Percentiles rank a stretch among this genome's conserved stretches.
These are phyloP conservation scores for Nylanderia fulva DNA, from an alignment of 1,140 invertebrate species.

Conservation along the genomic window DNA sequence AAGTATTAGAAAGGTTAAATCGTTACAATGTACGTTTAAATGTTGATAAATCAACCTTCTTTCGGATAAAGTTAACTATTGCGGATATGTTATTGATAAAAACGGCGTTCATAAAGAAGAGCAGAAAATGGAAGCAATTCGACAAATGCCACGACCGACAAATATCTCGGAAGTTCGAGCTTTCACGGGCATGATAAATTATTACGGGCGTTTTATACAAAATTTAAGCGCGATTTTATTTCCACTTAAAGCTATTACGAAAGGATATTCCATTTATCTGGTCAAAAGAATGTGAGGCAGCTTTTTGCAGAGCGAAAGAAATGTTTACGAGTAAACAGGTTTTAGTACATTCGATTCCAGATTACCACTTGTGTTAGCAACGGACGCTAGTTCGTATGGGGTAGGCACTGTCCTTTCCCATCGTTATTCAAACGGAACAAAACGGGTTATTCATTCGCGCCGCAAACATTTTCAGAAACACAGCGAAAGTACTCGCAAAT, in stretches of 20 bases:
- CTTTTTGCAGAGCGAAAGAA: too few relatives aligned
- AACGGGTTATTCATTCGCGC: too few relatives aligned
- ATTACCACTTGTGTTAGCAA: too few relatives aligned
- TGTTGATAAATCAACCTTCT: conserved; percentile 49
- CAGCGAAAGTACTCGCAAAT: too few relatives aligned
- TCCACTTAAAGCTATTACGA: conserved; percentile 64
- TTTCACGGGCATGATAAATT: conserved; percentile 46
- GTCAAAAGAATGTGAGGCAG: conserved; percentile 18
- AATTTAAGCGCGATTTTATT: conserved; percentile 51
- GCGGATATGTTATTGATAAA: conserved; percentile 20
- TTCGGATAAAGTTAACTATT: conserved; percentile 21
- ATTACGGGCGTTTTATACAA: conserved; percentile 51
- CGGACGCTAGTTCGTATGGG: too few relatives aligned
- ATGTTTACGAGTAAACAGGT: too few relatives aligned
- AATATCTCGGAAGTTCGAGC: conserved; percentile 39
- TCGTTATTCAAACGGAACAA: too few relatives aligned
- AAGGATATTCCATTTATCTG: conserved; percentile 66
- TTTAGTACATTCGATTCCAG: too few relatives aligned
- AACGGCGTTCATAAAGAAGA: conserved; percentile 50
- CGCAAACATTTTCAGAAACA: too few relatives aligned
- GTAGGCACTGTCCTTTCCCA: too few relatives aligned
- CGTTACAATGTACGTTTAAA: conserved; percentile 7
- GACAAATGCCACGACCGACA: conserved; percentile 43
- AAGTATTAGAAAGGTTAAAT: background rate
- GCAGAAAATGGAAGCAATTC: conserved; percentile 48